phyloP scores from a whole-genome alignment of 2,797 vertebrate species.

The Anabacerthia variegaticeps region DNA sequence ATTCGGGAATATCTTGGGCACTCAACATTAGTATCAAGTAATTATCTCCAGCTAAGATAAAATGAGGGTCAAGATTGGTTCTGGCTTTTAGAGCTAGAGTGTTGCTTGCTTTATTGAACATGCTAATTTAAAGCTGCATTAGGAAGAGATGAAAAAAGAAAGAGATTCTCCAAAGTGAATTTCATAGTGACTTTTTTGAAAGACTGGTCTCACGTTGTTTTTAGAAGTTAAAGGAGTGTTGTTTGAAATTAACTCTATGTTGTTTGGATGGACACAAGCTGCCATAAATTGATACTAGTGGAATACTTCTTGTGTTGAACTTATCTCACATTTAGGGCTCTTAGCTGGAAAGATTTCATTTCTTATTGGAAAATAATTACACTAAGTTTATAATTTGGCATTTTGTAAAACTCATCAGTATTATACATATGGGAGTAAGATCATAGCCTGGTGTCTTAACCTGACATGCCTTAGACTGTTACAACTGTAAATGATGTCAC shows the following conservation, averaged over 20 bases:
- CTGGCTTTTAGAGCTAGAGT: slow-evolving; percentile 43
- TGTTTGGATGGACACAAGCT: background rate
- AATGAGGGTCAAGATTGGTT: slow-evolving; percentile 67
- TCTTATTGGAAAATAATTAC: background rate
- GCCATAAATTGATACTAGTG: background rate
- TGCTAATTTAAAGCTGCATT: slow-evolving; percentile 56
- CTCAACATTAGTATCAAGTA: slow-evolving; percentile 62
- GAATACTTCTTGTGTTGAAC: background rate
- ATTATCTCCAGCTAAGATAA: slow-evolving; percentile 71
- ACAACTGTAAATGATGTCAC: background rate
- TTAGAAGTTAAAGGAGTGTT: slow-evolving; percentile 11
- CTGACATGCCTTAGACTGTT: background rate
- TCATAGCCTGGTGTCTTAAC: background rate
- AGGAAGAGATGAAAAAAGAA: background rate
- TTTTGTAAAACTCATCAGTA: background rate
- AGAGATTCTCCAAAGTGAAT: slow-evolving; percentile 14
- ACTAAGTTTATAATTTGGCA: background rate
- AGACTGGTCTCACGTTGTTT: background rate
- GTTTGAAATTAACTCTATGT: background rate
- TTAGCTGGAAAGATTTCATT: background rate
- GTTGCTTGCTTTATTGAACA: slow-evolving; percentile 58
- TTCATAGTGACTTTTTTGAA: slow-evolving; percentile 15
- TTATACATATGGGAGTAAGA: background rate
- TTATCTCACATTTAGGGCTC: background rate
- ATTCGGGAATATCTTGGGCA: slow-evolving; percentile 58